Base-by-base conservation (phyloP, 2,888 invertebrate genomes). In the Steromphala cineraria region DNA sequence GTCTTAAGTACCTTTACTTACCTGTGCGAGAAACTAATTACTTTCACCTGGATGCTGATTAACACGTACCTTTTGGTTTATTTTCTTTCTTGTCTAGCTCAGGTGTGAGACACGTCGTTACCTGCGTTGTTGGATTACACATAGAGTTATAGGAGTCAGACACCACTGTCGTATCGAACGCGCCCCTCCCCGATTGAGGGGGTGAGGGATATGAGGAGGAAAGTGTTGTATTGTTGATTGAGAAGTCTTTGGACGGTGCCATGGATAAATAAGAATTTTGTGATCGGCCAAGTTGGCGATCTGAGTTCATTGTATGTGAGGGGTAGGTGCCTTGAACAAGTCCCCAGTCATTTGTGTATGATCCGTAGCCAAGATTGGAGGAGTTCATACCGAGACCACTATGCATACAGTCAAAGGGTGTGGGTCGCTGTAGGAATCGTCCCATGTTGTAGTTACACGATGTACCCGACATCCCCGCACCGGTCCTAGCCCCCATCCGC, bases 371-470 rank as follows among this genome's bases (percentile, higher is more conserved):
- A n/a, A 80, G 67, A 31, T 76, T 76, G 15, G 40, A 40, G 21
- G 85, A 81, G 52, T 86, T 85, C 80, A 87, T 81, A 24, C 87
- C 86, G 28, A 87, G 83, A 13, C 86, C 87, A 21, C 84, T 84
- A 80, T 89, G 89, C 89, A 89, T 88, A 80, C 89, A 89, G 81
- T 89, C 89, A 84, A 89, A 88, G 10, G 89, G 87, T 80, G 86
- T 87, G 7, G 87, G 86, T 78, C 88, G 78, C 77, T 89, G 87
- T 56, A 89, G 86, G 77, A 87, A 89, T 19, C 89, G 87, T 75
- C 88, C 87, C 88, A 89, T 88, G 19, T 83, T 84, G 77, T 87
- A 87, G 80, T 81, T 86, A 78, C 85, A 86, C 17, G 87, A 80
- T 82, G 56, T 76, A 80, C 28, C 84, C 83, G 52, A 79, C 82